Percentiles rank a stretch among this genome's conserved stretches.
phyloP scores from a whole-genome alignment of 1,140 invertebrate genomes.

The Bombus consobrinus region DNA sequence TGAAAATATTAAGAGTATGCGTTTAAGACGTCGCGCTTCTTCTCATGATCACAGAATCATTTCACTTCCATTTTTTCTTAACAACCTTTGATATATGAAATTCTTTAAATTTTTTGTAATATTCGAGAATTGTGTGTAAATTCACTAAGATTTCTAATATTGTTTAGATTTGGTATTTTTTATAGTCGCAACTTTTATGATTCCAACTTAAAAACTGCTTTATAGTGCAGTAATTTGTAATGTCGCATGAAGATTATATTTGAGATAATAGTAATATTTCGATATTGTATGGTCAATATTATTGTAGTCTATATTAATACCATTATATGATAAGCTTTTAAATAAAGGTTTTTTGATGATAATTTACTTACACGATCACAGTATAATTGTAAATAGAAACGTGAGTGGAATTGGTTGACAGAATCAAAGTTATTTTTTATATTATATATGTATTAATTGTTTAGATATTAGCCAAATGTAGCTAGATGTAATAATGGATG shows the following conservation, averaged over 20 bases:
- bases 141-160: background rate
- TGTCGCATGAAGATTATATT: background rate
- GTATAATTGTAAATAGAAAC: constrained; percentile 63
- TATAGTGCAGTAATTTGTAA: too few relatives aligned
- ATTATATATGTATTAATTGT: background rate
- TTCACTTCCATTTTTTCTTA: background rate
- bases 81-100: background rate
- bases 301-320: background rate
- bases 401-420: constrained; percentile 57
- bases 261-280: background rate
- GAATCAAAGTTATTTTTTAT: constrained; percentile 53
- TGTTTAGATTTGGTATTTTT: background rate
- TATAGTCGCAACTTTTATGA: background rate
- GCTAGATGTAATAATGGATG: background rate
- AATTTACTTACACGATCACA: background rate
- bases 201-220: background rate
- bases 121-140: background rate
- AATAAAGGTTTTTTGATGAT: background rate
- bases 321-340: background rate
- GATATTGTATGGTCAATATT: background rate
- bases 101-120: background rate
- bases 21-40: background rate
- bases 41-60: background rate
- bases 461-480: background rate
- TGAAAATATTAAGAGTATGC: background rate